These are phyloP conservation scores for Falcunculus frontatus DNA, from an alignment of 2,113 vertebrate species.

Conservation along the genomic window DNA sequence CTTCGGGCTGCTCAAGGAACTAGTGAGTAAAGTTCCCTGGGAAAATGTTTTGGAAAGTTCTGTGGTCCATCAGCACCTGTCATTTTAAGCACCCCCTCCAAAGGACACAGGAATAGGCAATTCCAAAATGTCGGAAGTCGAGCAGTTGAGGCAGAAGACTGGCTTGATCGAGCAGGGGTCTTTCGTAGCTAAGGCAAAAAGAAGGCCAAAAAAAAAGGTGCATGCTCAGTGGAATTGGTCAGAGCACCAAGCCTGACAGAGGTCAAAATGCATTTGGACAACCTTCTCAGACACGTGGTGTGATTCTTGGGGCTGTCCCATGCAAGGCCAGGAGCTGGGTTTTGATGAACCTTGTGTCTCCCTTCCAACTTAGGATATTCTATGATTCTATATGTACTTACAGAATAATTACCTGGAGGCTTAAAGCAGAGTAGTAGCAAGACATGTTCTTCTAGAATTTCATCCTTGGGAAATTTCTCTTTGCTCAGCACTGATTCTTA, in stretches of 20 bases:
- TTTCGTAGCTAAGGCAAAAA: not conserved
- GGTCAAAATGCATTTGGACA: not conserved
- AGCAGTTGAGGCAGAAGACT: not conserved
- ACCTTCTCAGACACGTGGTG: not conserved
- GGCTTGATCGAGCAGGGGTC: not conserved
- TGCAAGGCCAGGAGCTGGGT: not conserved
- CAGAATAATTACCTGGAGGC: not conserved
- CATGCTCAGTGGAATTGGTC: not conserved
- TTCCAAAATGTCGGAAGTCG: not conserved
- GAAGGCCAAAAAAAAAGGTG: not conserved
- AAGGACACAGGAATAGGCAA: not conserved
- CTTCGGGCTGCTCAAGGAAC: not conserved
- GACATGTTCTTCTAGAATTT: not conserved
- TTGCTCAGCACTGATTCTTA: not conserved
- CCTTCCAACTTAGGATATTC: not conserved
- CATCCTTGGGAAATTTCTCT: not conserved
- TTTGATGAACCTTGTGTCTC: not conserved
- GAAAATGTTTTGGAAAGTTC: not conserved
- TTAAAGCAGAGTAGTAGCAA: not conserved
- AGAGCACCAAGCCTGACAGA: not conserved
- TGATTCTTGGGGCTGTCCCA: not conserved
- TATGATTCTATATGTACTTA: not conserved
- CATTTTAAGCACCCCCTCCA: not conserved
- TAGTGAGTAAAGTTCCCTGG: not conserved
- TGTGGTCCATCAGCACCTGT: not conserved